Base-by-base conservation (phyloP, 2,888 invertebrate species). In the Hirtodrosophila alboralis region DNA sequence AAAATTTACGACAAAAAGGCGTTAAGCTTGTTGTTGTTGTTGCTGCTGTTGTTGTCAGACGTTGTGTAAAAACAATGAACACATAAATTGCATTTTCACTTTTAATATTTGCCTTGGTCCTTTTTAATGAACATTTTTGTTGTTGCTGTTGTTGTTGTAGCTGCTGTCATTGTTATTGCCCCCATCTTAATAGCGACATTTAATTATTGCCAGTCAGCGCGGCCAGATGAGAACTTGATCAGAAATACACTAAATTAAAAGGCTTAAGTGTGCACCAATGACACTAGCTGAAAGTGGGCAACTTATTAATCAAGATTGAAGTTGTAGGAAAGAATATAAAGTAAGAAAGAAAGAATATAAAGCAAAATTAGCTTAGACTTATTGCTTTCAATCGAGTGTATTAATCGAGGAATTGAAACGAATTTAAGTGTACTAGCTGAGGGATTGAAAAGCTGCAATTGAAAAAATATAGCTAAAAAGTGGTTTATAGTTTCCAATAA, bases 71-170 rank as follows among this genome's bases (percentile, higher is more conserved):
- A 67, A 84, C 81, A 80, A 80, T 80, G 81, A 65, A 78, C 80
- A 75, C 78, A 80, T 84, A 80, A 78, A 79, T 79, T 83, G 84
- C 80, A 79, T 84, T 79, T 79, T 79, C 84, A 84, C 80, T 79
- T 79, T 84, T 79, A 76, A 79, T 80, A 83, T 79, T 76, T 79
- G 60, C 58, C 68, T 45, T 68, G 64, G 60, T 75, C 67, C 67
- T 70, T 74, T n/a, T 75, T 73, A 81, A 78, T 81, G 66, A 78
- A 78, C 64, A 65, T 67, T 77, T 59, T n/a, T n/a, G n/a, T n/a
- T n/a, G n/a, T n/a, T n/a, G n/a, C n/a, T 60, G 54, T 47, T 51
- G 33, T 36, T 33, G 38, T 27, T 34, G 61, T 9, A 41, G 43
- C 3, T 45, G 49, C 40, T 62, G 59, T 51, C 41, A 49, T 56